Evolutionary conservation across 2,888 invertebrate genomes (phyloP), one percentile per base, ranked within the genome.

Genomic region (Dicyrtoma fusca): DNA sequence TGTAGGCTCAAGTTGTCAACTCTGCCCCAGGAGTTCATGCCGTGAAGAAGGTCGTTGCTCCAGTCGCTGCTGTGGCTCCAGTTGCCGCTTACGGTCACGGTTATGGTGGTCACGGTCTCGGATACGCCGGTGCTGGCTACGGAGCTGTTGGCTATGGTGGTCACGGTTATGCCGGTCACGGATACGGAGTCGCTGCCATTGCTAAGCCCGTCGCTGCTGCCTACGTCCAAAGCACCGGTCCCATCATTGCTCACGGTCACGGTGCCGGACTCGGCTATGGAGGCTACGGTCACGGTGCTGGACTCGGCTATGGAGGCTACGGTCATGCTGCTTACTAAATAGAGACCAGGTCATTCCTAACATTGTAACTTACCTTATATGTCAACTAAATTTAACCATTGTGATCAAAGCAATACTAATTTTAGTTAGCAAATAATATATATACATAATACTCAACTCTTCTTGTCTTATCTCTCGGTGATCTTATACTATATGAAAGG

Each of bases 1-100:
- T 34, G n/a, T 8, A 34, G 34, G 69, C 74, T 59, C 47, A 71
- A 51, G 74, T 74, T n/a, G 25, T 71, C 61, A 74, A 74, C 71
- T 70, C 73, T 26, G 74, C 44, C 23, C 71, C 65, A 25, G 71
- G 51, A 19, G 74, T 71, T 65, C 73, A 73, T 21, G 73, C 65
- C 14, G 73, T 72, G 2, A 63, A 59, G 42, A 53, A 71, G 64
- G 73, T 59, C 57, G 55, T 49, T 26, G 66, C 42, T 59, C 57
- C 68, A 26, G 51, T 66, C 49, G 70, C 47, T 25, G 61, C 23
- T 26, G 70, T 51, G 4, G 34, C 61, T 17, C 61, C 23, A 26
- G 61, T 34, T 34, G 61, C 34, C 26, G 26, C 26, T 26, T 23
- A 26, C 26, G 61, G 25, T 17, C 8, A 10, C 44, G 45, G 62